These are phyloP conservation scores for Oxystoma pomonae DNA, from an alignment of 2,888 invertebrate species.

Conservation along the genomic window DNA sequence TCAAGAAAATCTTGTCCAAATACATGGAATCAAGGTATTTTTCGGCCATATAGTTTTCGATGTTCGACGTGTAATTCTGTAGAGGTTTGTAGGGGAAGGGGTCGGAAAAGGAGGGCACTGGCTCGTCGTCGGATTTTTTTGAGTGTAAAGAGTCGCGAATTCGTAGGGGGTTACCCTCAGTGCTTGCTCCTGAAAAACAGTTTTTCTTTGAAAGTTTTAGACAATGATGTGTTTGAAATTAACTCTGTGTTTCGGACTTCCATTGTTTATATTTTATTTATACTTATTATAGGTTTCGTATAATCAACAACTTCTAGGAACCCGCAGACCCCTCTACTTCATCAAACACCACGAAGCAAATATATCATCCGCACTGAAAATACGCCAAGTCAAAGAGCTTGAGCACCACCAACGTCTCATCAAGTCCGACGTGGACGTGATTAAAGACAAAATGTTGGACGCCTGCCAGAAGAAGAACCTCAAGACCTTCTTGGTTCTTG, in stretches of 20 bases:
- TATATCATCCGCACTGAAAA: constrained; percentile 37
- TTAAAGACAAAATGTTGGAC: constrained; percentile 40
- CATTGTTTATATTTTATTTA: too few species aligned
- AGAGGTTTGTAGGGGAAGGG: constrained; percentile 40
- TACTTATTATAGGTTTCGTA: constrained; percentile 28
- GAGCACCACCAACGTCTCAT: constrained; percentile 39
- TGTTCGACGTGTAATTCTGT: constrained; percentile 44
- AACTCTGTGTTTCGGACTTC: too few species aligned
- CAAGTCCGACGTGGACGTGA: constrained; percentile 42
- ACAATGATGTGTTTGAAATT: too few species aligned
- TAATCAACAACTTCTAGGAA: constrained; percentile 47
- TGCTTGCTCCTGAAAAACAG: neutral
- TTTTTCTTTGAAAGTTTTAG: too few species aligned
- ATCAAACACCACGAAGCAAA: constrained; percentile 43
- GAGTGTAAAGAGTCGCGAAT: constrained; percentile 40
- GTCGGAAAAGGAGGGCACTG: constrained; percentile 34
- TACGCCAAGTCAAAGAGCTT: constrained; percentile 38
- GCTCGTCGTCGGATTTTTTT: constrained; percentile 32
- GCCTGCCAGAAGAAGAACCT: constrained; percentile 34
- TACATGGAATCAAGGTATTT: constrained; percentile 47
- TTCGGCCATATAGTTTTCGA: constrained; percentile 45
- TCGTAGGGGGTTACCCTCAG: constrained; percentile 3
- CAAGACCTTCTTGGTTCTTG: constrained; percentile 32
- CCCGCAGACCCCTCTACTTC: constrained; percentile 48
- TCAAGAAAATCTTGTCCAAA: constrained; percentile 47